Base-by-base conservation (phyloP, 2,797 vertebrate genomes). In the Leptoclinus maculatus region DNA sequence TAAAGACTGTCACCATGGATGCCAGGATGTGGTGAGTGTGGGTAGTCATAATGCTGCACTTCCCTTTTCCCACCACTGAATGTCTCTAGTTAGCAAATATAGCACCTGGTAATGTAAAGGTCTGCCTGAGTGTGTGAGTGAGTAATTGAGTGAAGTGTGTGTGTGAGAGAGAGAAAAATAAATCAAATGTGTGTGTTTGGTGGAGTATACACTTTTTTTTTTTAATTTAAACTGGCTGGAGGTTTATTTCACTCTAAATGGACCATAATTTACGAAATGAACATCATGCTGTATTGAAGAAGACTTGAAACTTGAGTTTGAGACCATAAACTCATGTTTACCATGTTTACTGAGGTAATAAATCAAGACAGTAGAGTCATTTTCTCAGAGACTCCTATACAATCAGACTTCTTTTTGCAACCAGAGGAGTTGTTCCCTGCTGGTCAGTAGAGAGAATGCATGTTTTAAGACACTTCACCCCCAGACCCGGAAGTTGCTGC, bases 1-100 rank as follows among this genome's bases (percentile, higher is more conserved):
- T 14, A 13, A 57, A 57, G 27, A 32, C 54, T n/a, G n/a, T n/a
- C n/a, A n/a, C n/a, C 29, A 27, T 54, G 23, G 53, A 13, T 54
- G 51, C 12, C 23, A 6, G 27, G 54, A 17, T 57, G 29, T 19
- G 56, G 29, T 57, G 29, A 57, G 27, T 58, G 56, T 19, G 60
- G 23, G 13, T 27, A 3, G 14, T 60, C 45, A 62, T 16, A 16
- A 60, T 1, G 25, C 41, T 79, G 87, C 59, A 79, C 34, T 85
- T 74, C 75, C 63, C 27, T 7, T 43, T 67, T 83, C 62, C 62
- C 54, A 72, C 88, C 82, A 90, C 88, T 86, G 38, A 64, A 86
- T 70, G 88, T 82, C 88, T 82, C 78, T 71, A 54, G 78, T 76
- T 76, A 57, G 70, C 72, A 83, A 57, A 76, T 39, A 23, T 36